Base-by-base conservation (phyloP, 2,888 invertebrate genomes). In the Rotaria macrura region DNA sequence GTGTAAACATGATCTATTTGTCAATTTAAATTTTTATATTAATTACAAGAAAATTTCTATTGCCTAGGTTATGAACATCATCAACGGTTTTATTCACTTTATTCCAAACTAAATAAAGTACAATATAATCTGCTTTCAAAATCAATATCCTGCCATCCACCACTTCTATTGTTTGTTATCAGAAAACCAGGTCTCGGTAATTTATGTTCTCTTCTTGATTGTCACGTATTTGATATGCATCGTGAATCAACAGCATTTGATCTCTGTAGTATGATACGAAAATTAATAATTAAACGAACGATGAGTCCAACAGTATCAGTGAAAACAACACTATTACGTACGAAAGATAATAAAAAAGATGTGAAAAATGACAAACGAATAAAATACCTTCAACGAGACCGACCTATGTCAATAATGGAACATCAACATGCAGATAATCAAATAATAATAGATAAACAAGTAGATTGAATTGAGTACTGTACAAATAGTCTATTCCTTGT, bases 201-300 rank as follows among this genome's bases (percentile, higher is more conserved):
- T 12, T 40, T 25, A n/a, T n/a, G 25, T 43, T 43, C 43, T 14
- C 43, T 43, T 43, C 12, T 79, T 25, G 79, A 79, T 79, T 79
- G 79, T 43, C 79, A 79, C n/a, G 25, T 43, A 25, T 79, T 79
- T 43, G 25, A 25, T 14, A 12, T 79, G 5, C 43, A 43, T n/a
- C 40, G n/a, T n/a, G 79, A 79, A 79, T n/a, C 40, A 12, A 79
- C 2, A 43, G 79, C 79, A 40, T 79, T 79, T 79, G 43, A 79
- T 43, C 43, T 79, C 10, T 79, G 43, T n/a, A 25, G 34, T 79
- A 79, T 79, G 79, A 79, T 79, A n/a, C 79, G 79, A n/a, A 79
- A 79, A 79, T 43, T 79, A 25, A n/a, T 79, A 23, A 43, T 43
- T n/a, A 43, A 79, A 79, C 79, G 43, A 43, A 43, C 79, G n/a